Evolutionary conservation across 2,113 vertebrate species (phyloP).

Genomic region (Urocolius indicus): DNA sequence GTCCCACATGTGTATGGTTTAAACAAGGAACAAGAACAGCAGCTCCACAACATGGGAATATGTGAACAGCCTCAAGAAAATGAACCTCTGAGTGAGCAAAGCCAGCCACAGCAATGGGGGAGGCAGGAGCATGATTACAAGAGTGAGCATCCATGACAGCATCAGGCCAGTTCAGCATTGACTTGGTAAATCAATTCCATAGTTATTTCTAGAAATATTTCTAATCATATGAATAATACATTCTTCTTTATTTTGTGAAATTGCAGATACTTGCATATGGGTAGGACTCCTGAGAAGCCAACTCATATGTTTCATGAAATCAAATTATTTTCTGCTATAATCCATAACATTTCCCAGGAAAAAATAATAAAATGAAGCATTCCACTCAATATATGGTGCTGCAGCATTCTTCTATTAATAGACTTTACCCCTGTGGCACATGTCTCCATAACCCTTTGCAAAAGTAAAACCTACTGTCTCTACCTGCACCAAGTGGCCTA

Average conservation of each 20-base stretch:
- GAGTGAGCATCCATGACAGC: rapidly evolving
- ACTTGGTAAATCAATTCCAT: neutral
- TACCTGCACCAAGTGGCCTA: neutral
- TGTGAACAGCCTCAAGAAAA: neutral
- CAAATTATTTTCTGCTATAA: neutral
- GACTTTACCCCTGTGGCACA: neutral
- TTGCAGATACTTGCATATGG: neutral
- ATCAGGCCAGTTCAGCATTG: neutral
- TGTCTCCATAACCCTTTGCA: neutral
- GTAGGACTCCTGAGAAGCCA: neutral
- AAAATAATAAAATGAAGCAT: neutral
- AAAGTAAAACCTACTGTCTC: neutral
- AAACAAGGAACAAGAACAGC: neutral
- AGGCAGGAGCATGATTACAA: neutral
- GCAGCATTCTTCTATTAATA: neutral
- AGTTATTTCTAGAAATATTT: neutral
- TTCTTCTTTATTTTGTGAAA: neutral
- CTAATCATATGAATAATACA: neutral
- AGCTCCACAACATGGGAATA: neutral
- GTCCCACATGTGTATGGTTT: rapidly evolving
- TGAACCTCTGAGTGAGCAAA: neutral
- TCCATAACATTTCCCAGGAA: neutral
- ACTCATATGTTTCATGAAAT: neutral
- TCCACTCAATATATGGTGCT: neutral
- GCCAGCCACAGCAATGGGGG: neutral